Base-by-base conservation (phyloP, 2,888 invertebrate species). In the Cephus spinipes region DNA sequence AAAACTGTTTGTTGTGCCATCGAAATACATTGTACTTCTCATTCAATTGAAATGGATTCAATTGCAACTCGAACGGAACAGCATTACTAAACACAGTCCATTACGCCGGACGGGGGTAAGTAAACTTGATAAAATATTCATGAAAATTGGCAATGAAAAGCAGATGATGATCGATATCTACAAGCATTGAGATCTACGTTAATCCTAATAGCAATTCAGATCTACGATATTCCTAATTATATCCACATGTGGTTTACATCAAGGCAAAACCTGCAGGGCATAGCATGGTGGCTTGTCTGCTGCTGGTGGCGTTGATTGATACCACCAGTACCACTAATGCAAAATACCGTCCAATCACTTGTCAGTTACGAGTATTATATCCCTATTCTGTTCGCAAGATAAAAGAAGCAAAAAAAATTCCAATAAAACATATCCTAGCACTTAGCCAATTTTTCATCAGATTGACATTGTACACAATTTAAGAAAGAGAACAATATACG, bases 231-330 rank as follows among this genome's bases (percentile, higher is more conserved):
- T 71, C 31, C 71, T 71, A 31, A 71, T 71, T 71, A 71, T 33
- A 71, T 71, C 31, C 31, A 32, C 31, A 33, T 33, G 33, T 33
- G 71, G 31, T 12, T 4, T 9, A 33, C 71, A 32, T 32, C 31
- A 32, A 71, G 71, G 12, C 71, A 71, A 71, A 71, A 71, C 71
- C 71, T 32, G 6, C 31, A 33, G 31, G 23, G 33, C 31, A 71
- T 12, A 31, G 71, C 30, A 71, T 71, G 23, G 32, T 32, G 31
- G 71, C 12, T 33, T 33, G 71, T 71, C 71, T 33, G 71, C 71
- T 71, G 71, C 12, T 33, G 32, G 12, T 71, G 71, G n/a, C 71
- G 31, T 71, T 71, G 71, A 71, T 71, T 71, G 71, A 71, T 71
- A 9, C 3, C 71, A 31, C 33, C 31, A 33, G 6, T 15, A 12